phyloP scores from a whole-genome alignment of 1,140 invertebrate species.

The Drosophila punjabiensis region DNA sequence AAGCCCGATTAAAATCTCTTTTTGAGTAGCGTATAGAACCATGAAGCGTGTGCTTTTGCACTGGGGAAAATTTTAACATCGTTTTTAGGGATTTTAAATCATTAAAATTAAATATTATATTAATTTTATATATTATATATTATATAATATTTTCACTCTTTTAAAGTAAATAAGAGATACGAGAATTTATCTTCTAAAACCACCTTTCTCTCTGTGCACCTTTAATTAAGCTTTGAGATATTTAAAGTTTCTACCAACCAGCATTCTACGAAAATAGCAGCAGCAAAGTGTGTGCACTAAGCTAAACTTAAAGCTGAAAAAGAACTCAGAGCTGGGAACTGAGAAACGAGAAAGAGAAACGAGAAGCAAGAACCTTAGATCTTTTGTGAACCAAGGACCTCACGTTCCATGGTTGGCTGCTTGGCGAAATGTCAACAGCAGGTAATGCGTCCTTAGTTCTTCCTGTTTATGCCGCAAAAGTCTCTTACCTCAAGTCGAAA shows the following conservation, averaged over 20 bases:
- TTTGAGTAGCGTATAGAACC: neutral
- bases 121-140: no score
- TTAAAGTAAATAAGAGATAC: neutral
- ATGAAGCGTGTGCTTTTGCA: neutral
- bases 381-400: slow-evolving; percentile 54
- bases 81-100: neutral
- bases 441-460: slow-evolving; percentile 68
- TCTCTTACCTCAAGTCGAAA: slow-evolving; percentile 39
- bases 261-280: slow-evolving; percentile 27
- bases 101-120: no score
- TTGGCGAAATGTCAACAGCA: slow-evolving; percentile 75
- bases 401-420: slow-evolving; percentile 58
- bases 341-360: neutral
- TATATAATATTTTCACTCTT: no score
- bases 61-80: neutral
- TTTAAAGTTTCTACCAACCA: slow-evolving; percentile 25
- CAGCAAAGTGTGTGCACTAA: slow-evolving; percentile 14
- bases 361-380: slow-evolving; percentile 43
- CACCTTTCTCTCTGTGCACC: neutral
- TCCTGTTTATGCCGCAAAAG: slow-evolving; percentile 54
- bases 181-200: neutral
- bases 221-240: slow-evolving; percentile 23
- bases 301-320: slow-evolving; percentile 19
- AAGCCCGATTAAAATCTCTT: slow-evolving; percentile 8
- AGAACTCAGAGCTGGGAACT: slow-evolving; percentile 1